phyloP scores from a whole-genome alignment of 2,888 invertebrate species.

The Sinodicranocentrus sp. region DNA sequence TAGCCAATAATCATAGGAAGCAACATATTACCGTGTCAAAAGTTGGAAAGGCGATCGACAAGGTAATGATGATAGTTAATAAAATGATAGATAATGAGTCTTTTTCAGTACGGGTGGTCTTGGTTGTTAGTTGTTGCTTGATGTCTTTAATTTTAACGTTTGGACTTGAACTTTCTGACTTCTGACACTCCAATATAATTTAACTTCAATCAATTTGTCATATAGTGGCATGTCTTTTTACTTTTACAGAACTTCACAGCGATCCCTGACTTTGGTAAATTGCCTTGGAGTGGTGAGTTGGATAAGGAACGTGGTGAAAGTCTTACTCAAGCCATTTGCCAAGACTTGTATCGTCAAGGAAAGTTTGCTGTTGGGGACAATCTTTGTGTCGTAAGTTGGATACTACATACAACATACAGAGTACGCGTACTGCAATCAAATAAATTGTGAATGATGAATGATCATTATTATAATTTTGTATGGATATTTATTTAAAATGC shows the following conservation, averaged over 20 bases:
- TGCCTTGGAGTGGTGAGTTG: constrained; percentile 91
- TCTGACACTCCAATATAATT: no score
- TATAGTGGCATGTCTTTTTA: neutral
- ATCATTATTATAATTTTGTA: no score
- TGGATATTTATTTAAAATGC: no score
- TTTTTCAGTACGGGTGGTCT: no score
- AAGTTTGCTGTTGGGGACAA: constrained; percentile 95
- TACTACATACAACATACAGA: no score
- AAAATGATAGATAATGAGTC: no score
- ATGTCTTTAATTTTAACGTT: no score
- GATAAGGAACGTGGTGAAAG: constrained; percentile 84
- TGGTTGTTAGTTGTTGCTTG: no score
- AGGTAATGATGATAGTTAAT: constrained; percentile 81
- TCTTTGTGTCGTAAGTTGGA: constrained; percentile 83
- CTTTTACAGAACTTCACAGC: constrained; percentile 89
- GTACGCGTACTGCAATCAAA: no score
- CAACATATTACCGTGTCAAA: constrained; percentile 90
- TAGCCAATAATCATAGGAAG: constrained; percentile 91
- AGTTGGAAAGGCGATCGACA: constrained; percentile 97
- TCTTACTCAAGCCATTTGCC: constrained; percentile 93
- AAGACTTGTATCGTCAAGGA: constrained; percentile 97
- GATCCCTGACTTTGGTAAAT: constrained; percentile 92
- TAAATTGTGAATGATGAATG: neutral
- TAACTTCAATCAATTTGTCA: no score
- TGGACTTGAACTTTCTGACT: no score